Evolutionary conservation across 2,797 vertebrate species (phyloP).

Genomic region (Notolepis coatsorum): DNA sequence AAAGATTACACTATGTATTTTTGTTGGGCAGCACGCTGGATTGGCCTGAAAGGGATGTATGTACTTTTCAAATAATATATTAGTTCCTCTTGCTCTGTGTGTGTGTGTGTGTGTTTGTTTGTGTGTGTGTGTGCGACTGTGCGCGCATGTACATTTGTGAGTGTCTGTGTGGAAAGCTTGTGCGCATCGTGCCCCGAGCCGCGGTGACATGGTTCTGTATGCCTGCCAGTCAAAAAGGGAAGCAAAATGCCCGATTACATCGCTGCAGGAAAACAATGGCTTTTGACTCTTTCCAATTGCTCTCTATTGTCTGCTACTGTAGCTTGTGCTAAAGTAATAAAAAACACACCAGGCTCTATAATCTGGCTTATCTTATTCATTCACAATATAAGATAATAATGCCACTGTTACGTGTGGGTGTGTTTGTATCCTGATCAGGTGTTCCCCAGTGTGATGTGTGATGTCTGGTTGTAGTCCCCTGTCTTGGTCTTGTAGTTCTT

Average conservation of each 20-base stretch:
- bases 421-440: too few species aligned
- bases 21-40: slow-evolving; percentile 55
- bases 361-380: too few species aligned
- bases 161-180: neutral
- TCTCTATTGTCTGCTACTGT: too few species aligned
- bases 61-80: slow-evolving; percentile 42
- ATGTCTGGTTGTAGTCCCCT: too few species aligned
- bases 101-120: neutral
- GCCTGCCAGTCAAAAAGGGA: slow-evolving; percentile 8
- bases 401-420: too few species aligned
- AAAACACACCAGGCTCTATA: too few species aligned
- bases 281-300: too few species aligned
- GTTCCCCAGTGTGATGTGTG: too few species aligned
- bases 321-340: too few species aligned
- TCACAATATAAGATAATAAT: too few species aligned
- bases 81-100: slow-evolving; percentile 26
- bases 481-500: too few species aligned
- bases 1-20: slow-evolving; percentile 31
- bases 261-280: neutral
- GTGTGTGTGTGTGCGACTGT: slow-evolving; percentile 14
- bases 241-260: slow-evolving; percentile 24
- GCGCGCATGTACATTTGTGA: slow-evolving; percentile 9
- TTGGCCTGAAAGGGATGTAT: slow-evolving; percentile 36
- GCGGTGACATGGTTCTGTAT: slow-evolving; percentile 1
- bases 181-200: neutral